Conservation (phyloP, 2,888 invertebrate species). For the Erebia palarica region DNA sequence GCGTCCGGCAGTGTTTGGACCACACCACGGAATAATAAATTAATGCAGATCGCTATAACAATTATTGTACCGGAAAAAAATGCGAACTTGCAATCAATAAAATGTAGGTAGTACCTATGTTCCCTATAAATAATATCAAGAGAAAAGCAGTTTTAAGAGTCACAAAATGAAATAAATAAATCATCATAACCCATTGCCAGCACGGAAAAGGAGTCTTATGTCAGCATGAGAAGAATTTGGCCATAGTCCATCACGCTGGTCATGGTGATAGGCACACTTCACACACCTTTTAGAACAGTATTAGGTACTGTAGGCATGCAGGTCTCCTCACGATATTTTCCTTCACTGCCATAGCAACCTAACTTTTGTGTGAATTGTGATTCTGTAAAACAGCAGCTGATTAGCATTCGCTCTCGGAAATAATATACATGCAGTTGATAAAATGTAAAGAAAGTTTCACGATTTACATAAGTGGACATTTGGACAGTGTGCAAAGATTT, state of each 20-base stretch:
- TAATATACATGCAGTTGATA: neutral
- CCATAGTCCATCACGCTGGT: too few relatives aligned
- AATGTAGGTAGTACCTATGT: constrained; percentile 18
- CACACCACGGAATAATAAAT: constrained; percentile 60
- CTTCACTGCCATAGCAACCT: too few relatives aligned
- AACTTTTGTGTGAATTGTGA: neutral
- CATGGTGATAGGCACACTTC: too few relatives aligned
- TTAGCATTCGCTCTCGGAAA: neutral
- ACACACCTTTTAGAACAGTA: too few relatives aligned
- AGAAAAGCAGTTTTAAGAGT: constrained; percentile 7
- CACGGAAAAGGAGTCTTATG: too few relatives aligned
- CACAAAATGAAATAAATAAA: too few relatives aligned
- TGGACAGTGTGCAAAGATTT: constrained; percentile 39
- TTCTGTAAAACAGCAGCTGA: neutral
- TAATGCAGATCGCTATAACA: constrained; percentile 47
- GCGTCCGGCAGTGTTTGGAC: constrained; percentile 73
- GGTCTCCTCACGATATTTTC: too few relatives aligned
- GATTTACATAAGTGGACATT: constrained; percentile 38
- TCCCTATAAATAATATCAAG: neutral
- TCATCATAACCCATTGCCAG: too few relatives aligned
- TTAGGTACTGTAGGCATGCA: too few relatives aligned
- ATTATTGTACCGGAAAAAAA: constrained; percentile 38
- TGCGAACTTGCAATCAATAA: constrained; percentile 31
- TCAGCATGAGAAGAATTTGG: too few relatives aligned
- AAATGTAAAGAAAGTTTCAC: constrained; percentile 11